These are phyloP conservation scores for Halichondria panicea DNA, from an alignment of 37 sponge, comb jelly and placozoan species.

Conservation along the genomic window DNA sequence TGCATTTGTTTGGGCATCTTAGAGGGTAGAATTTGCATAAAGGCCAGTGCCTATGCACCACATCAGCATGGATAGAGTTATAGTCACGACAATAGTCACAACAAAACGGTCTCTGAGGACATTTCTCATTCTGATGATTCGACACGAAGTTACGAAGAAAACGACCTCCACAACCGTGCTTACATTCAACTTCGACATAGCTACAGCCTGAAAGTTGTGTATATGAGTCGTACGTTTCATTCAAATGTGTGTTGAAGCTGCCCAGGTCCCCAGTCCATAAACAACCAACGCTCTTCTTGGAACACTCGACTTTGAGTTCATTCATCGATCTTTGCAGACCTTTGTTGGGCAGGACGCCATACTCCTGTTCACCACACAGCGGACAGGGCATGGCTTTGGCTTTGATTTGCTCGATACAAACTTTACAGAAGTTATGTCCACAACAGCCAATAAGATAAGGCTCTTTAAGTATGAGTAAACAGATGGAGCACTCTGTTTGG, in stretches of 20 bases:
- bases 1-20: slow-evolving; percentile 34
- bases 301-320: slow-evolving; percentile 32
- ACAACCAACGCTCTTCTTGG: slow-evolving; percentile 29
- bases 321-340: slow-evolving; percentile 31
- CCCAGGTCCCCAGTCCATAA: slow-evolving; percentile 41
- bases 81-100: slow-evolving; percentile 51
- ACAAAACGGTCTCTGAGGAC: slow-evolving; percentile 35
- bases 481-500: slow-evolving; percentile 48
- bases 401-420: slow-evolving; percentile 29
- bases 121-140: slow-evolving; percentile 25
- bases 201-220: slow-evolving; percentile 13
- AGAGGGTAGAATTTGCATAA: slow-evolving; percentile 23
- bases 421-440: slow-evolving; percentile 50
- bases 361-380: slow-evolving; percentile 20
- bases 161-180: slow-evolving; percentile 18
- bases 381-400: slow-evolving; percentile 24
- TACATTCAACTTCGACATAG: slow-evolving; percentile 37
- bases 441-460: slow-evolving; percentile 57
- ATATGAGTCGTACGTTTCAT: slow-evolving; percentile 2
- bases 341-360: slow-evolving; percentile 35
- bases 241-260: slow-evolving; percentile 23
- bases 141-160: slow-evolving; percentile 3
- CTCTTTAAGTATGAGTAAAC: slow-evolving; percentile 24
- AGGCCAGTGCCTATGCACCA: slow-evolving; percentile 21
- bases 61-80: slow-evolving; percentile 28